These are phyloP conservation scores for Phyllopteryx taeniolatus DNA, from an alignment of 2,113 vertebrate species.

Conservation along the genomic window DNA sequence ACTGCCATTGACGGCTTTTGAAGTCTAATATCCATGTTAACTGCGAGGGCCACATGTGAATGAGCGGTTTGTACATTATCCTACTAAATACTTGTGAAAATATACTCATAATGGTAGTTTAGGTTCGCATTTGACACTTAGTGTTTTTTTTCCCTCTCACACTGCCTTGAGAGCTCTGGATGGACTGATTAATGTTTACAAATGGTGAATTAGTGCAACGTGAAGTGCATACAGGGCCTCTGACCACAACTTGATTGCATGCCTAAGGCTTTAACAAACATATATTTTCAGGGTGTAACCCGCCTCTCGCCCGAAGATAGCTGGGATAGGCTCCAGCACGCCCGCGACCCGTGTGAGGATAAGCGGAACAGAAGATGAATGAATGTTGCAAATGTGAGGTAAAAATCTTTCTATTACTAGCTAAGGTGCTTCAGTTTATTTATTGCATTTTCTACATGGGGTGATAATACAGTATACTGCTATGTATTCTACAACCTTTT, in stretches of 20 bases:
- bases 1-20: too few species aligned
- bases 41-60: too few species aligned
- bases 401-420: background rate
- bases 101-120: too few species aligned
- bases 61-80: too few species aligned
- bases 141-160: background rate
- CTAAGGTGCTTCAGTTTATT: background rate
- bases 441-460: background rate
- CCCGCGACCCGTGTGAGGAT: too few species aligned
- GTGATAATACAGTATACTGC: background rate
- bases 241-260: background rate
- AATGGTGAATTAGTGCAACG: background rate
- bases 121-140: background rate
- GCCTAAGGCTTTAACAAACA: background rate
- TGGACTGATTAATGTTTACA: background rate
- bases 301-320: too few species aligned
- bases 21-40: too few species aligned
- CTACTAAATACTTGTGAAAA: too few species aligned
- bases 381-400: background rate
- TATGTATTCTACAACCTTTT: background rate
- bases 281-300: too few species aligned
- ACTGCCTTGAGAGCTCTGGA: background rate
- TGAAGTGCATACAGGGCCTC: background rate
- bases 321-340: too few species aligned
- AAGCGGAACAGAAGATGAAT: too few species aligned